phyloP scores from a whole-genome alignment of 1,140 invertebrate species.

The Drosophila mojavensis region DNA sequence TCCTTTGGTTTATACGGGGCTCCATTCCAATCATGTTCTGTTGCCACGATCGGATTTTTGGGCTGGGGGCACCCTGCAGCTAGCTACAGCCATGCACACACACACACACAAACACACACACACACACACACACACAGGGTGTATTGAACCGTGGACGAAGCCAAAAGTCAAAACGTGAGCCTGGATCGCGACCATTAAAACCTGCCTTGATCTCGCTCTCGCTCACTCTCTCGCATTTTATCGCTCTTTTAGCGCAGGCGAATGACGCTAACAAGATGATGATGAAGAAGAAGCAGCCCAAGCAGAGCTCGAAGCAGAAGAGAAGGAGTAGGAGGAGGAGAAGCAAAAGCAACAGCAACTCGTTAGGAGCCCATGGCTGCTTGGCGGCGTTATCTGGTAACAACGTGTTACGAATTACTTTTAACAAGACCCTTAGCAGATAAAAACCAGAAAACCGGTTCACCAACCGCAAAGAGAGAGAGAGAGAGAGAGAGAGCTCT shows the following conservation, averaged over 20 bases:
- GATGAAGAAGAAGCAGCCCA: slow-evolving; percentile 28
- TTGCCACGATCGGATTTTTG: slow-evolving; percentile 34
- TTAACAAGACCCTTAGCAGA: slow-evolving; percentile 84
- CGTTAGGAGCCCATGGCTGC: slow-evolving; percentile 50
- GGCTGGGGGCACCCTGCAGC: slow-evolving; percentile 71
- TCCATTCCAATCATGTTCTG: slow-evolving; percentile 32
- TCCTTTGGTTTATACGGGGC: neutral
- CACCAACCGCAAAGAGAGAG: slow-evolving; percentile 9
- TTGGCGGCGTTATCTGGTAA: slow-evolving; percentile 83
- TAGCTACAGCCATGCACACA: slow-evolving; percentile 19
- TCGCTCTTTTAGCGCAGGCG: slow-evolving; percentile 75
- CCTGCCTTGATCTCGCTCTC: slow-evolving; percentile 49
- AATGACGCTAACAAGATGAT: slow-evolving; percentile 74
- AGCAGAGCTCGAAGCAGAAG: neutral
- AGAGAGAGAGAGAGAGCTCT: slow-evolving; percentile 12
- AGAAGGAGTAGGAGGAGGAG: neutral
- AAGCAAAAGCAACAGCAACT: slow-evolving; percentile 20
- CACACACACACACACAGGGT: slow-evolving; percentile 42
- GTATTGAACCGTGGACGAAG: slow-evolving; percentile 67
- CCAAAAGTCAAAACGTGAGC: slow-evolving; percentile 83
- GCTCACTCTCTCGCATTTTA: slow-evolving; percentile 46
- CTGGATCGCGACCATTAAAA: slow-evolving; percentile 51
- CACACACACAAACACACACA: no score
- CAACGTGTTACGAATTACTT: slow-evolving; percentile 84
- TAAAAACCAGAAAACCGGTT: slow-evolving; percentile 80